A percentile compares a stretch with the other conserved stretches of the same genome.
Evolutionary conservation across 2,113 vertebrate species (phyloP).

Genomic region (Panurus biarmicus): DNA sequence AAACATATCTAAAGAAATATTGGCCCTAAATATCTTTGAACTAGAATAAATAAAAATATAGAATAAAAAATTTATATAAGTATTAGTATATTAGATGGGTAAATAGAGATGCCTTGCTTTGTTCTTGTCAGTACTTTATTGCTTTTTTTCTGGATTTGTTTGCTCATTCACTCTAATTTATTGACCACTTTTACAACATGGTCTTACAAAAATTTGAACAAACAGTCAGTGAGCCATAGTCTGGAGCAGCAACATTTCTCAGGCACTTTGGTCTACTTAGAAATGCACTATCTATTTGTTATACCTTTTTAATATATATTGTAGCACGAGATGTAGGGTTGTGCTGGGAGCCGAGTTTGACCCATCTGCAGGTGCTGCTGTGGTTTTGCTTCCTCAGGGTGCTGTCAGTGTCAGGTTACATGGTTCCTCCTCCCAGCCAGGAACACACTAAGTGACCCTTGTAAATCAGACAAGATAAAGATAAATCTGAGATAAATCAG

Average conservation of each 20-base stretch:
- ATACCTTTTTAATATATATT: background rate
- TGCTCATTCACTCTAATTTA: background rate
- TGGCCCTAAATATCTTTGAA: no score
- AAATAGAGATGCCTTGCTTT: background rate
- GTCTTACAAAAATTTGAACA: background rate
- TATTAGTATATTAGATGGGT: no score
- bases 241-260: background rate
- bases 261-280: background rate
- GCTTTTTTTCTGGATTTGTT: background rate
- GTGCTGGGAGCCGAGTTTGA: background rate
- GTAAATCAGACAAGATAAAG: no score
- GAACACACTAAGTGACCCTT: background rate
- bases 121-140: background rate
- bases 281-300: background rate
- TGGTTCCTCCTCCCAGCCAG: background rate
- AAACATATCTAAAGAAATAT: background rate
- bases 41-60: no score
- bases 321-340: background rate
- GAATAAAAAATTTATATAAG: background rate
- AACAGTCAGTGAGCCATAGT: background rate
- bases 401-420: background rate
- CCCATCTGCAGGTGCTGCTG: background rate
- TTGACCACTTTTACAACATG: background rate
- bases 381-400: background rate
- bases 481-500: background rate